Conservation (phyloP, 2,888 invertebrate species). For the Cepaea hortensis region DNA sequence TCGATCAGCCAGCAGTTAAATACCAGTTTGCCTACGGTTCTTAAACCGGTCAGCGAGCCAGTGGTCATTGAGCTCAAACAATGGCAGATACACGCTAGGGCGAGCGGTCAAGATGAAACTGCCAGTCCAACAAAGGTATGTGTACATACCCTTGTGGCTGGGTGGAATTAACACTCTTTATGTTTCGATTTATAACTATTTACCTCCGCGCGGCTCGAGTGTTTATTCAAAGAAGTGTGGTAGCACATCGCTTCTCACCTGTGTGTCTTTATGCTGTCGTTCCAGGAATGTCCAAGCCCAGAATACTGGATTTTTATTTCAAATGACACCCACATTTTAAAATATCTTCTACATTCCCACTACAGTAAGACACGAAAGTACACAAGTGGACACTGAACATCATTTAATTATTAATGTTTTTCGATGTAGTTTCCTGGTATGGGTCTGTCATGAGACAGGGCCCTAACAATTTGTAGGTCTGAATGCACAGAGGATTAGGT, state of each 20-base stretch:
- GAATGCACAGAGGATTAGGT: no score
- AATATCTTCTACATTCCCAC: neutral
- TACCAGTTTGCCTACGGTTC: neutral
- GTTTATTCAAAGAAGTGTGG: neutral
- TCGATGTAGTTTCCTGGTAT: no score
- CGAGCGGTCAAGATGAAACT: neutral
- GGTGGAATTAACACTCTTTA: neutral
- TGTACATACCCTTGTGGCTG: neutral
- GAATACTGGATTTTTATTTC: neutral
- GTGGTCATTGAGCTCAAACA: neutral
- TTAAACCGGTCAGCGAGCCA: neutral
- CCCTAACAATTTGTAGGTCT: no score
- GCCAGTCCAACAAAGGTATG: neutral
- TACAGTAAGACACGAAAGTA: no score
- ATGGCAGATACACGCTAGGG: neutral
- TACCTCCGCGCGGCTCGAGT: neutral
- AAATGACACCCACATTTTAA: neutral
- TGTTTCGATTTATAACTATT: neutral
- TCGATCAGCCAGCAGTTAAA: constrained; percentile 13
- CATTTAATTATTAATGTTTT: no score
- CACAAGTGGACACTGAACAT: no score
- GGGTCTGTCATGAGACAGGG: no score
- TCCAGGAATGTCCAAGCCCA: neutral
- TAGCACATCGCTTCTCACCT: constrained; percentile 1
- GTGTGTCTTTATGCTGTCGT: neutral